Base-by-base conservation (phyloP, 2,113 vertebrate species). In the Chloroceryle aenea region DNA sequence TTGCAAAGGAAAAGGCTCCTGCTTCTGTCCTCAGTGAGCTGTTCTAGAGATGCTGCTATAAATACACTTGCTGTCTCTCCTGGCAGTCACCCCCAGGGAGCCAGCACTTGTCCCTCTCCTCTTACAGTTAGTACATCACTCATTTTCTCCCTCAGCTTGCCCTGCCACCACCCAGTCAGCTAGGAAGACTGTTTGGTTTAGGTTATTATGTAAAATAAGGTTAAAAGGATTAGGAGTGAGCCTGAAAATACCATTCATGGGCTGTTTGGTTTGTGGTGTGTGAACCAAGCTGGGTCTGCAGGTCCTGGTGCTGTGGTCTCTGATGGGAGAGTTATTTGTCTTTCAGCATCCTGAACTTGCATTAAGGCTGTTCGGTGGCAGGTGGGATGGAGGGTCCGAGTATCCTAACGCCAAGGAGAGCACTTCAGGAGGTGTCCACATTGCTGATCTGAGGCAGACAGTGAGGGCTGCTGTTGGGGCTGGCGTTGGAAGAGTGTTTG, bases 401-500 rank as follows among this genome's bases (percentile, higher is more conserved):
- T 73, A 10, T 61, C 66, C 26, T 59, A 10, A 75, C 76, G 48
- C 11, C 81, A 29, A 67, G 42, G 40, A 90, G 76, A 48, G 21
- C 27, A 5, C 2, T 80, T 29, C n/a, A 66, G 50, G 50, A 34
- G 26, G 6, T 14, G 29, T 23, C 47, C 5, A 42, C 4, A 21
- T n/a, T 0, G 1, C 32, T 43, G 5, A 34, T 12, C 21, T 40
- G 27, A 4, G 16, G 42, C 22, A 34, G 64, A 16, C 3, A 16
- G 10, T 5, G 47, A 59, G 22, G 18, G 26, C 18, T 83, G 45
- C n/a, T 62, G 13, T 9, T 30, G 45, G 29, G 38, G 30, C 30
- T 78, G 20, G 6, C 10, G 5, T n/a, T 55, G 16, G 9, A 42
- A 52, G 32, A 42, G 34, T 1, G 4, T 20, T 14, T 20, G 29